Evolutionary conservation across 2,888 invertebrate species (phyloP).

Genomic region (Ischnura elegans): DNA sequence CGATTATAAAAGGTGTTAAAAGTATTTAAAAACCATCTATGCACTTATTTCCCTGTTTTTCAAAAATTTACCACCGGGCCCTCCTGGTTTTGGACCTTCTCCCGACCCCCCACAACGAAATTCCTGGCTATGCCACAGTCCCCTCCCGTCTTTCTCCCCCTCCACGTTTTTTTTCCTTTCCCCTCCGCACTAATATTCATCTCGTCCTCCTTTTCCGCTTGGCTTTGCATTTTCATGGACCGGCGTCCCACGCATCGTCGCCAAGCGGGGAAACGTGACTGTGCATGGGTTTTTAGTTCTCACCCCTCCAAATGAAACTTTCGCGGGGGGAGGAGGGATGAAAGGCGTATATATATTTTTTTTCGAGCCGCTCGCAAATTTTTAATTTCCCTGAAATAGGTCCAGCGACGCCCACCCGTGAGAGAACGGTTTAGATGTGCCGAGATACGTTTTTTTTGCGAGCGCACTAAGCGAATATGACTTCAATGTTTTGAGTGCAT

Average conservation of each 20-base stretch:
- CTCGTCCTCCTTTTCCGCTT: neutral
- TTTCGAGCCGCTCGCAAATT: neutral
- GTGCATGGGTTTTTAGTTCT: neutral
- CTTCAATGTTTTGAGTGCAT: no score
- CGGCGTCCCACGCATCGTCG: neutral
- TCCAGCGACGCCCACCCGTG: neutral
- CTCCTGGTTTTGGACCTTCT: no score
- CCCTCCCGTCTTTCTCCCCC: neutral
- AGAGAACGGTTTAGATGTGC: no score
- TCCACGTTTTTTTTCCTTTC: neutral
- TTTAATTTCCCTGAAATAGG: neutral
- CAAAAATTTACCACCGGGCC: no score
- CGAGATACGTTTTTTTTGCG: no score
- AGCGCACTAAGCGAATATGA: no score
- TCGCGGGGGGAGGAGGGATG: neutral
- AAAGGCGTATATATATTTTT: neutral
- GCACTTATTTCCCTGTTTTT: no score
- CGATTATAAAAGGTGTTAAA: no score
- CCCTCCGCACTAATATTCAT: no score
- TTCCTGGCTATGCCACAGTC: no score
- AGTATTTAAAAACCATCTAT: no score
- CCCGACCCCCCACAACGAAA: no score
- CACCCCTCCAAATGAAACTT: neutral
- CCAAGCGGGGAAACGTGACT: neutral
- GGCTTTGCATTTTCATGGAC: neutral